Conservation (phyloP, 2,888 invertebrate genomes). For the Phoenoteleia sp. region DNA sequence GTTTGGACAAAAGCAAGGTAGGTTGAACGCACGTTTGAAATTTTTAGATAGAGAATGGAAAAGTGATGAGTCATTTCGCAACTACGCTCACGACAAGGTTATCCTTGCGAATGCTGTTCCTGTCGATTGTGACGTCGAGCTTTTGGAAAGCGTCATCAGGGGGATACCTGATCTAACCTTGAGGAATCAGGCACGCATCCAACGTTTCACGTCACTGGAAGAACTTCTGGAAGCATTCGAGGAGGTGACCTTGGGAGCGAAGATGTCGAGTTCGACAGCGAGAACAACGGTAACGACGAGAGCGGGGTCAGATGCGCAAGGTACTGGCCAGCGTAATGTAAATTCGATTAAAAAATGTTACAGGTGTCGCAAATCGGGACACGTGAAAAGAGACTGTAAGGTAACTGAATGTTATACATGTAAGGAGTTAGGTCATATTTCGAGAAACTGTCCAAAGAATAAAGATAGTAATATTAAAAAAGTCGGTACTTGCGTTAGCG, state of each 20-base stretch:
- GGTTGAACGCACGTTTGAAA: not conserved
- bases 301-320: too few species aligned
- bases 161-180: not conserved
- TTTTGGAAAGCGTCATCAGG: not conserved
- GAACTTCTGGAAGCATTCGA: not conserved
- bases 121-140: not conserved
- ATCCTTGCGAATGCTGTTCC: not conserved
- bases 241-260: not conserved
- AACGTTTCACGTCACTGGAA: too few species aligned
- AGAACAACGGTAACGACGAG: too few species aligned
- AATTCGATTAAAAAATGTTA: not conserved
- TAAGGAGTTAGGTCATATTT: not conserved
- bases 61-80: not conserved
- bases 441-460: not conserved
- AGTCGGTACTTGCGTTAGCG: not conserved
- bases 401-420: not conserved
- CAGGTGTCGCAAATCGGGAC: not conserved
- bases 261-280: too few species aligned
- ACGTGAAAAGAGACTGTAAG: not conserved
- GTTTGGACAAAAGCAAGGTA: not conserved
- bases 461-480: not conserved
- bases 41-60: not conserved
- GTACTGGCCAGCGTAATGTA: too few species aligned
- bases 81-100: not conserved
- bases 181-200: not conserved